Evolutionary conservation across 2,113 vertebrate species (phyloP), one percentile per base, ranked within the genome.

Genomic region (Rhinolophus ferrumequinum): DNA sequence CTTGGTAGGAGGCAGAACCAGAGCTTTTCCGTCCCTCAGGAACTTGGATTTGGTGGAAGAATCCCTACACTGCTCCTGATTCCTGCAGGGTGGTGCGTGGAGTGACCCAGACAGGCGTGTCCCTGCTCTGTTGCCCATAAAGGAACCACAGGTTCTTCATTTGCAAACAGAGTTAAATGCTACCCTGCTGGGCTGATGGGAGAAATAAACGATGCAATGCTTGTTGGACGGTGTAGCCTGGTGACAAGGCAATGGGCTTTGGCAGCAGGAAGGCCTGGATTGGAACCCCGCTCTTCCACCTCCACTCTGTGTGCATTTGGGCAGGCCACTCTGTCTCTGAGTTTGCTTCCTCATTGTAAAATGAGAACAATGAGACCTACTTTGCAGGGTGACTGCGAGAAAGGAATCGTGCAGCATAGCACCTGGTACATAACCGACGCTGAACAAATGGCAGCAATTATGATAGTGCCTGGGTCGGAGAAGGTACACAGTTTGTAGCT

Each of bases 351-450:
- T 81, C 7, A 3, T 3, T 10, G 22, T 8, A 9, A 60, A 28
- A 38, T 2, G 28, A 50, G 38, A n/a, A 6, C 3, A 14, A 2
- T 0, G 18, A 72, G 60, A 35, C 47, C 16, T 19, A 19, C 12
- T 26, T 50, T 11, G 6, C 33, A 33, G 60, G 24, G 19, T 58
- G 6, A 33, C n/a, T 16, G 9, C 0, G 44, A 50, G 38, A 75
- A 89, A 30, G n/a, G 54, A 72, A 47, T 80, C 22, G 5, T 3
- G 8, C 9, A 64, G 41, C 0, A 0, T 14, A 24, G 52, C 19
- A 3, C n/a, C 66, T 60, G n/a, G 22, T 9, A 3, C 15, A 0
- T 0, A 14, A 73, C 0, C 2, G 33, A 56, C 21, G 2, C 5
- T 26, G 73, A 69, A 24, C 73, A 30, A 76, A 44, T 1, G 28